phyloP scores from a whole-genome alignment of 2,113 vertebrate genomes.

The Tonatia bakeri region DNA sequence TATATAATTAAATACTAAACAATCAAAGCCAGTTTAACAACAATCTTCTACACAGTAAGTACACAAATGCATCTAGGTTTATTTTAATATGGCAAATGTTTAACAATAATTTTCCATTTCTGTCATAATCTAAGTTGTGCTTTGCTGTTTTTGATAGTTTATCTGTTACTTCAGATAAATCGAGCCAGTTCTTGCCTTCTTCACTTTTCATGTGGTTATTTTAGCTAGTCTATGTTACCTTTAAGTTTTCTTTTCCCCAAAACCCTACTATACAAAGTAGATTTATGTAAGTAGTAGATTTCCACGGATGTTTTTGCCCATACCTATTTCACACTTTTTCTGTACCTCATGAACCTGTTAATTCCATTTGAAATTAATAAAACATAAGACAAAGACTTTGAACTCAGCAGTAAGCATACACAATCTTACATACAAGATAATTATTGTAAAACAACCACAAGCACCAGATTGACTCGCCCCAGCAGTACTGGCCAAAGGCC shows the following conservation, averaged over 20 bases:
- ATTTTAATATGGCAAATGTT: not conserved
- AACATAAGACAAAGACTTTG: not conserved
- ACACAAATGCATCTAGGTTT: not conserved
- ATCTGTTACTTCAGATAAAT: not conserved
- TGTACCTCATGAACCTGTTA: not conserved
- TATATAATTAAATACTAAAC: not conserved
- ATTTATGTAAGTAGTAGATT: not conserved
- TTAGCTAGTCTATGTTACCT: not conserved
- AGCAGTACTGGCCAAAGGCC: not conserved
- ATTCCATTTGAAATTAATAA: not conserved
- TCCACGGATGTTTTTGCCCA: not conserved
- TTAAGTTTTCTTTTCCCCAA: not conserved
- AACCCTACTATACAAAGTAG: not conserved
- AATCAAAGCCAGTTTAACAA: not conserved
- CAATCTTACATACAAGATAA: not conserved
- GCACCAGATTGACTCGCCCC: not conserved
- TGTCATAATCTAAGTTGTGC: not conserved
- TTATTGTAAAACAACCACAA: not conserved
- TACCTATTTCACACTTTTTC: not conserved
- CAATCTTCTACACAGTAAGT: not conserved
- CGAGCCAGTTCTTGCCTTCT: not conserved
- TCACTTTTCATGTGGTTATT: not conserved
- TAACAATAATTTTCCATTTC: not conserved
- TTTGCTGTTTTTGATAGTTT: not conserved
- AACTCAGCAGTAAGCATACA: not conserved